Base-by-base conservation (phyloP, 1,140 invertebrate genomes). In the Octopus sinensis region DNA sequence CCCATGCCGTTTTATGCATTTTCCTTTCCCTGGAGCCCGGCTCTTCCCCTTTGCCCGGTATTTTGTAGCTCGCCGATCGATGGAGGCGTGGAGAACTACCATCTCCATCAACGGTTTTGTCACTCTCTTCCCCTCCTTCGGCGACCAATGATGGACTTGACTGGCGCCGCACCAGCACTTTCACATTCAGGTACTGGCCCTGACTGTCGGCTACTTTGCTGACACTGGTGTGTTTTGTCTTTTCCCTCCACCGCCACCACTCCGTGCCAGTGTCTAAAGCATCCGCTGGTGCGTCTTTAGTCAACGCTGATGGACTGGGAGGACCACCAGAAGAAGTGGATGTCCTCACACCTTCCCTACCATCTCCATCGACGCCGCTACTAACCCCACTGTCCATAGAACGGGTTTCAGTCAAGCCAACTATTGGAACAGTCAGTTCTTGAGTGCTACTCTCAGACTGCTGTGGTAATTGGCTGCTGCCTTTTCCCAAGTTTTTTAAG, bases 1-100 rank as follows among this genome's bases (percentile, higher is more conserved):
- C 93, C 94, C 94, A 94, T 0, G 93, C 92, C 56, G 93, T 94
- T 88, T 92, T 84, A 80, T 88, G 86, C 54, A 83, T 62, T 82
- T 89, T 89, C 77, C 88, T 88, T 30, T 71, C 80, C 6, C 62
- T 79, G 10, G 56, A 79, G 10, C 43, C 17, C 12, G 76, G 23
- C 52, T 43, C 43, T 77, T 54, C 53, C 51, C 83, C 85, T 12
- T 82, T 80, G 30, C 84, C 84, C 12, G 82, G 82, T 10, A 85
- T 85, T 83, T 88, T 88, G 80, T 84, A 88, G 79, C 88, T 89
- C 52, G 86, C 84, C 0, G 88, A 87, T 54, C 88, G 81, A 71
- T 87, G 82, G 80, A 84, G 84, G 78, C 77, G 75, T 30, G 76
- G 53, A 53, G 83, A 84, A 7, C 81, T 79, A 13, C 81, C 82